A percentile compares a stretch with the other conserved stretches of the same genome.
Conservation (phyloP, 2,888 invertebrate genomes). For the Argynnis bischoffii region DNA sequence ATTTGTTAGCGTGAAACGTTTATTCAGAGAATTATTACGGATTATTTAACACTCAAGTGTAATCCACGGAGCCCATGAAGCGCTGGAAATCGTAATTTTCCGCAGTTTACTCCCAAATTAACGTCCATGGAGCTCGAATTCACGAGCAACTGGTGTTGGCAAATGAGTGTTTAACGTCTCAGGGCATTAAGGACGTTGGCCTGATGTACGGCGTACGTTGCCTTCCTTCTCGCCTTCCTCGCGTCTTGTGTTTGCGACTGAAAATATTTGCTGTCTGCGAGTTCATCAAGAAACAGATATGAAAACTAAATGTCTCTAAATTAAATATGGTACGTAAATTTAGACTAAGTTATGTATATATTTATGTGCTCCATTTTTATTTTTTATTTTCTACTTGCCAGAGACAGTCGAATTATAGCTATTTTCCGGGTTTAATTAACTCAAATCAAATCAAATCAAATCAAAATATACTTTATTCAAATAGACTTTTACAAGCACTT, state of each 20-base stretch:
- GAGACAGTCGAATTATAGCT: no score
- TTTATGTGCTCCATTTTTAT: no score
- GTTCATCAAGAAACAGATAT: background rate
- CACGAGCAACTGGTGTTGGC: slow-evolving; percentile 44
- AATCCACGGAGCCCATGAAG: slow-evolving; percentile 7
- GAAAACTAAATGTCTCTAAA: background rate
- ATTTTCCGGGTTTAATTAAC: no score
- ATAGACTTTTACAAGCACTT: no score
- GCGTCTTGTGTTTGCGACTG: background rate
- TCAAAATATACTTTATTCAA: no score
- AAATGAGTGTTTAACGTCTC: slow-evolving; percentile 41
- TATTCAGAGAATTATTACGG: slow-evolving; percentile 12
- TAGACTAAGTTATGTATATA: no score
- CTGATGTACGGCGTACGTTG: slow-evolving; percentile 16
- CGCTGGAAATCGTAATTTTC: slow-evolving; percentile 46
- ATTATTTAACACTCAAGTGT: slow-evolving; percentile 8
- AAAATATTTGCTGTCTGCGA: background rate
- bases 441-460: no score
- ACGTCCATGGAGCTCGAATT: slow-evolving; percentile 37
- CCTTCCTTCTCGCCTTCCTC: slow-evolving; percentile 16
- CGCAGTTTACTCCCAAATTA: slow-evolving; percentile 49
- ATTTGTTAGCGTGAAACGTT: slow-evolving; percentile 4
- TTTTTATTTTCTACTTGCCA: no score
- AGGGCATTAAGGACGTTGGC: slow-evolving; percentile 23
- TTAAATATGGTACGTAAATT: no score